Base-by-base conservation (phyloP, 2,113 vertebrate genomes). In the Burhinus oedicnemus region DNA sequence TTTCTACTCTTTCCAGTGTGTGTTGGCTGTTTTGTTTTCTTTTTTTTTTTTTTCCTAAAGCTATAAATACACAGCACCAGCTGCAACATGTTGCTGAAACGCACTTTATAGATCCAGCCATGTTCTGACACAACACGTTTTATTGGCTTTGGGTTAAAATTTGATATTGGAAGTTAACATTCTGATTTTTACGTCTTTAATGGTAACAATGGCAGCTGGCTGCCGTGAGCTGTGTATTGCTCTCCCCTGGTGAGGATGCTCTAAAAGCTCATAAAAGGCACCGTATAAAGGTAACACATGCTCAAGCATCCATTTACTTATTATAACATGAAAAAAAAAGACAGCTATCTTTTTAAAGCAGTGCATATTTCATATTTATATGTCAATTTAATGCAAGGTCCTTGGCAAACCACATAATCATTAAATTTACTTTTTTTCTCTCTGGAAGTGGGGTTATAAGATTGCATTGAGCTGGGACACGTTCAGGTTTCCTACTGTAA, bases 121-220 rank as follows among this genome's bases (percentile, higher is more conserved):
- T 98, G 89, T 97, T 98, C 98, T 98, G 98, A 98, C 98, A 98
- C 97, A 94, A 98, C 89, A 95, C 87, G 94, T 98, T 99, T 98
- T 97, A 97, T 98, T 98, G 97, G 98, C 98, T 95, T 88, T 93
- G 98, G 97, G 98, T 98, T 99, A 98, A 96, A 97, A 97, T 98
- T 98, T 79, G 84, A 95, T 97, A 90, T 91, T 90, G 92, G 90
- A 85, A 91, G 91, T 64, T n/a, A 65, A 86, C 74, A 3, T 83
- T 94, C 58, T 58, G 84, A 57, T 95, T 91, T 95, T 84, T 70
- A 16, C 2, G 22, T 83, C 89, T 91, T 25, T 8, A 74, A 85
- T 14, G 70, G 92, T 45, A 61, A 78, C 22, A 45, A 15, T 2
- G 64, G 92, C 95, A 97, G 97, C 95, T 93, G 93, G 90, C 52